Base-by-base conservation (phyloP, 2,888 invertebrate genomes). In the Nomada hirtipes region DNA sequence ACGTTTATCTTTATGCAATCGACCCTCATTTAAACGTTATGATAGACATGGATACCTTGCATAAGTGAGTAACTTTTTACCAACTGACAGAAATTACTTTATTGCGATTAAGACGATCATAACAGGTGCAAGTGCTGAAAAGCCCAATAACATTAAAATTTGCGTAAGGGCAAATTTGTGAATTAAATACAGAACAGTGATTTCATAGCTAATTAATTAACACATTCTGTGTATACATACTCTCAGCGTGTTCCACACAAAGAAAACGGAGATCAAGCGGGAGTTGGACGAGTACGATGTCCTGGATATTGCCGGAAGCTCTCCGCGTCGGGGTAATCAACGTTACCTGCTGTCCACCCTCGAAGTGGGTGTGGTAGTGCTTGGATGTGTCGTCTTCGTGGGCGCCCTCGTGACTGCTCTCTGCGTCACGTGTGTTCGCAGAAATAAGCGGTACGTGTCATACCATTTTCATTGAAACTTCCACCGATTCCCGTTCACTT, bases 1-100 rank as follows among this genome's bases (percentile, higher is more conserved):
- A 98, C 90, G 95, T 98, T 94, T 98, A 97, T 89, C 95, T 98
- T 78, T 98, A 98, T 91, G 98, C 97, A 2, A 96, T 98, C 26
- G 97, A 98, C 94, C 97, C 97, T 0, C 94, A 96, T 86, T 96
- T 97, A 7, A 98, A 98, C 91, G 95, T 97, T 0, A 96, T 98
- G 75, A 96, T 98, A 63, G 97, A 97, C 91, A 97, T 97, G 95
- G 97, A 97, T 78, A 95, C 96, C 7, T 93, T 97, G 47, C 97
- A 97, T 93, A 96, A 95, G 97, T 97, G 95, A 95, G 79, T 67
- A 15, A 53, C 18, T 18, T 15, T 18, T 18, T 9, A 15, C 47
- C 15, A 15, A 47, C 10, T 47, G 4, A 13, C 47, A 47, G 47
- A 13, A 47, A 15, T 47, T 10, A 47, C 47, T 47, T 3, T 15